Evolutionary conservation across 2,888 invertebrate genomes (phyloP).

Genomic region (Hirtodrosophila trivittata): DNA sequence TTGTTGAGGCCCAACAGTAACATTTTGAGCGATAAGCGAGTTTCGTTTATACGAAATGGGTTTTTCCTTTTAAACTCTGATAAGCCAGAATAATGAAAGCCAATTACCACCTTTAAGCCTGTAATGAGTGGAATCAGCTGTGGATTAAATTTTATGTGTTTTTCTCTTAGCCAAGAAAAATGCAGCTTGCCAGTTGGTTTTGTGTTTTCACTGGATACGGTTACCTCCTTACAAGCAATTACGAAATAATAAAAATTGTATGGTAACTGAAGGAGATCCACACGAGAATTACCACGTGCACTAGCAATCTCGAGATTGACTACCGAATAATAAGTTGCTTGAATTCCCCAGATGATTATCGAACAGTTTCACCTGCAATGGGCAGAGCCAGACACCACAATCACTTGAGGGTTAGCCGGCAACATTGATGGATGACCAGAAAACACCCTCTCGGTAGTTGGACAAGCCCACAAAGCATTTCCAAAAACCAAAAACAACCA

Average conservation of each 20-base stretch:
- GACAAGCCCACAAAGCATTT: conserved; percentile 6
- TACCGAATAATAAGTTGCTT: conserved; percentile 49
- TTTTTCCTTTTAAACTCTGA: conserved; percentile 4
- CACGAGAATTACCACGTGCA: conserved; percentile 53
- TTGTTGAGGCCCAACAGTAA: no score
- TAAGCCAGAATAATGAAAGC: conserved; percentile 44
- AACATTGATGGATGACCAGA: conserved; percentile 53
- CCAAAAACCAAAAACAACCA: conserved; percentile 23
- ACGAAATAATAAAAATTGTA: conserved; percentile 44
- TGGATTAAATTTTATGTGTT: conserved; percentile 36
- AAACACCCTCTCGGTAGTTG: conserved; percentile 25
- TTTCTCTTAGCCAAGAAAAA: conserved; percentile 29
- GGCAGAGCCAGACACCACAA: conserved; percentile 7
- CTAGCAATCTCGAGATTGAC: conserved; percentile 58
- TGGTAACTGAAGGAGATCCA: conserved; percentile 38
- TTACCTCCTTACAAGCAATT: conserved; percentile 46
- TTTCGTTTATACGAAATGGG: no score
- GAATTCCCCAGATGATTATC: conserved; percentile 65
- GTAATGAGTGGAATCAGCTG: conserved; percentile 31
- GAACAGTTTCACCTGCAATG: conserved; percentile 53
- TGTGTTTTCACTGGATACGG: conserved; percentile 22
- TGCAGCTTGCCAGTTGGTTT: conserved; percentile 24
- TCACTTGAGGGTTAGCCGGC: conserved; percentile 37
- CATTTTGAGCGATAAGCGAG: no score
- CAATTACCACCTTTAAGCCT: conserved; percentile 45